phyloP scores from a whole-genome alignment of 2,888 invertebrate genomes.

The Cheilosia scutellata region DNA sequence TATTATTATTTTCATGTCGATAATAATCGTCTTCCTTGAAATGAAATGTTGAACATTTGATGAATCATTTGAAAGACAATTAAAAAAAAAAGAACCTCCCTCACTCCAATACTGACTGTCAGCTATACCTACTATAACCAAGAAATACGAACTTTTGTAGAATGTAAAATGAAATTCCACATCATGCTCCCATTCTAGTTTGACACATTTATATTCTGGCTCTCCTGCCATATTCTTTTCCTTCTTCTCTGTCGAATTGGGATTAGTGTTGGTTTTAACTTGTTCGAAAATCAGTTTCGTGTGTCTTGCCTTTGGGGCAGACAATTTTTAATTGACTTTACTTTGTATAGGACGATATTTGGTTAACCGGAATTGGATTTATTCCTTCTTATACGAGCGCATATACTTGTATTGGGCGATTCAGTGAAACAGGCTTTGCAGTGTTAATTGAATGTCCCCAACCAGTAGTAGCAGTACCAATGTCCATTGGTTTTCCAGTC shows the following conservation, averaged over 20 bases:
- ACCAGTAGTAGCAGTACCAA: neutral
- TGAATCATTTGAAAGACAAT: too few species aligned
- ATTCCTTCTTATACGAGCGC: constrained; percentile 8
- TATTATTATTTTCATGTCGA: too few species aligned
- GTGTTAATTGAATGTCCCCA: constrained; percentile 15
- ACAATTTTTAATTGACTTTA: constrained; percentile 61
- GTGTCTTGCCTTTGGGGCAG: neutral
- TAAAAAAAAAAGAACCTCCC: too few species aligned
- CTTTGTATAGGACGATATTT: constrained; percentile 47
- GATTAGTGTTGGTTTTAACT: constrained; percentile 8
- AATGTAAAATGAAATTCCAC: constrained; percentile 6
- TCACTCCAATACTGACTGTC: too few species aligned
- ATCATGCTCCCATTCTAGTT: constrained; percentile 2
- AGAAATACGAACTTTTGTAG: neutral
- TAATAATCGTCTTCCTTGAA: too few species aligned
- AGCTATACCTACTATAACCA: too few species aligned
- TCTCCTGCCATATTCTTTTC: neutral
- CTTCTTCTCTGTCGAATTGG: neutral
- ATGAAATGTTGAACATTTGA: too few species aligned
- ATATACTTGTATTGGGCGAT: neutral
- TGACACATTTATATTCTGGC: constrained; percentile 5
- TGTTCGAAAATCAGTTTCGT: neutral
- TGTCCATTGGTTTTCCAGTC: neutral
- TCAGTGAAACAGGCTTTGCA: neutral
- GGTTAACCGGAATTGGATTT: constrained; percentile 52